Evolutionary conservation across 2,888 invertebrate genomes (phyloP).

Genomic region (Hoplodrina blanda): DNA sequence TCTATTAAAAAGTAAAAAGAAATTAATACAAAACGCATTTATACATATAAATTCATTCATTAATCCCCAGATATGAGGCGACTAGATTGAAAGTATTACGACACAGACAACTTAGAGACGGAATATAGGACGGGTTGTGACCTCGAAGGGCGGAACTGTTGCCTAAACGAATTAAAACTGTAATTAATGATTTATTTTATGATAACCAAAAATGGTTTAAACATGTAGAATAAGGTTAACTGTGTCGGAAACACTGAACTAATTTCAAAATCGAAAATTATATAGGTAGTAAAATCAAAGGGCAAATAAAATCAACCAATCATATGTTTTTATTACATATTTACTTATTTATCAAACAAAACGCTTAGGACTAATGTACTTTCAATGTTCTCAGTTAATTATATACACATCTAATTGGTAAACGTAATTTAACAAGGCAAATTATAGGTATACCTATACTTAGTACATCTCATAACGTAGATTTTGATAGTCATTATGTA

Average conservation of each 20-base stretch:
- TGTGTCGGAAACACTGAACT: slow-evolving; percentile 13
- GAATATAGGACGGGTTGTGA: slow-evolving; percentile 81
- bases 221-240: not conserved
- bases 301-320: not conserved
- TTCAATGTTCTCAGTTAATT: not conserved
- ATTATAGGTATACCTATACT: not conserved
- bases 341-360: not conserved
- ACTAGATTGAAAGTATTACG: slow-evolving; percentile 71
- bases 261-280: slow-evolving; percentile 5
- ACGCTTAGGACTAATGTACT: not conserved
- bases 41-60: slow-evolving; percentile 70
- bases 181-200: slow-evolving; percentile 24
- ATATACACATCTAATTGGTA: not conserved
- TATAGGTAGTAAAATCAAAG: not conserved
- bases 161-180: slow-evolving; percentile 52
- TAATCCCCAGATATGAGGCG: slow-evolving; percentile 54
- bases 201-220: slow-evolving; percentile 9
- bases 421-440: slow-evolving; percentile 5
- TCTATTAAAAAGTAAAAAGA: slow-evolving; percentile 3
- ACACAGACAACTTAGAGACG: slow-evolving; percentile 73
- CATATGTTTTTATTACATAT: not conserved
- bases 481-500: slow-evolving; percentile 27
- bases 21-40: slow-evolving; percentile 15
- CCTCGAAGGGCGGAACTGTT: slow-evolving; percentile 69
- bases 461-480: slow-evolving; percentile 6